Conservation (phyloP, 1,140 invertebrate species). For the Trichonephila clavata region DNA sequence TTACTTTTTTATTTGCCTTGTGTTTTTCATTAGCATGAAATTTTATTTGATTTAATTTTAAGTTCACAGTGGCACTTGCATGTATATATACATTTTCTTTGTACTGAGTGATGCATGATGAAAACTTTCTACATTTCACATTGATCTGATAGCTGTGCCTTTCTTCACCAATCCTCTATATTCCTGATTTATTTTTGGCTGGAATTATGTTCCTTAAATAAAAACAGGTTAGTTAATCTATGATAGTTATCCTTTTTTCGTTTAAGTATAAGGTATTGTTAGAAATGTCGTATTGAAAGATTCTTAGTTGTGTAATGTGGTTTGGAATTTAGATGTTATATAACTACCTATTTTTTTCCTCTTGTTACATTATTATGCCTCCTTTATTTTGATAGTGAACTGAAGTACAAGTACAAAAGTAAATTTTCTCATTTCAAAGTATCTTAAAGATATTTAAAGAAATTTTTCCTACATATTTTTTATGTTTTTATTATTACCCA, state of each 20-base stretch:
- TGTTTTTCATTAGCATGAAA: constrained; percentile 37
- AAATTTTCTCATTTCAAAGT: too few species aligned
- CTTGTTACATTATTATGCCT: too few species aligned
- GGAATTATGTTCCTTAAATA: constrained; percentile 15
- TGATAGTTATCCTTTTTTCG: background rate
- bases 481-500: too few species aligned
- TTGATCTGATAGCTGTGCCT: constrained; percentile 41
- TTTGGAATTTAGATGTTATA: too few species aligned
- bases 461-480: too few species aligned
- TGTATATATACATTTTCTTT: constrained; percentile 46
- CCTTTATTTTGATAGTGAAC: too few species aligned
- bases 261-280: too few species aligned
- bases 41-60: constrained; percentile 16
- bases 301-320: too few species aligned
- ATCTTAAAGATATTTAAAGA: too few species aligned
- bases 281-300: too few species aligned
- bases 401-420: too few species aligned
- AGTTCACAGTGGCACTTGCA: constrained; percentile 52
- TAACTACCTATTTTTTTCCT: too few species aligned
- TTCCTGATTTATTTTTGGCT: constrained; percentile 9
- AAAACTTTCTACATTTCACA: constrained; percentile 37
- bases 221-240: constrained; percentile 43
- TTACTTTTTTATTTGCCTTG: constrained; percentile 17
- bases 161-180: background rate
- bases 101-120: constrained; percentile 66